Percentiles rank a stretch among this genome's conserved stretches.
Conservation (phyloP, 1,140 invertebrate species). For the Asobara japonica region DNA sequence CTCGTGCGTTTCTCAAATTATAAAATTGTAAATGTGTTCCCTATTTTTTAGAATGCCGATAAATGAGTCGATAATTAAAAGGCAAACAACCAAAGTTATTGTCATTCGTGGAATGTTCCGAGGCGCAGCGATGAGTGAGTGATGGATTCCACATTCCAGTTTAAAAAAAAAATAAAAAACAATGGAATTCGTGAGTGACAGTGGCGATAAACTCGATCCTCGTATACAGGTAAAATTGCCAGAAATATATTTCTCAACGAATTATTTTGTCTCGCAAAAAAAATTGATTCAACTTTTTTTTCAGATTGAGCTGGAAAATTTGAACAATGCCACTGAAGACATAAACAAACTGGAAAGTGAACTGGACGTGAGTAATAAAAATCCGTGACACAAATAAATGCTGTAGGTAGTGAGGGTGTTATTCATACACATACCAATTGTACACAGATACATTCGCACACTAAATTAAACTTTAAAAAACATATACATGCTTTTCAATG, state of each 20-base stretch:
- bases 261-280: too few species aligned
- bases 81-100: too few species aligned
- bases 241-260: neutral
- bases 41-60: neutral
- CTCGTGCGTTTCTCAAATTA: too few species aligned
- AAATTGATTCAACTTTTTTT: too few species aligned
- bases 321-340: constrained; percentile 94
- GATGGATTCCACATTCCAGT: neutral
- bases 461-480: too few species aligned
- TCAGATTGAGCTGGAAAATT: constrained; percentile 92
- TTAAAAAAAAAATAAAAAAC: constrained; percentile 37
- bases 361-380: constrained; percentile 80
- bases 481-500: too few species aligned
- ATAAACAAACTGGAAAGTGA: constrained; percentile 95
- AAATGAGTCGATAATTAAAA: neutral
- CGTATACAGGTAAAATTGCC: constrained; percentile 57
- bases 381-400: too few species aligned
- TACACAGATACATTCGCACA: too few species aligned
- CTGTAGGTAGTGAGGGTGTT: too few species aligned
- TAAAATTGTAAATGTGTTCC: too few species aligned
- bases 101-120: too few species aligned
- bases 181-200: constrained; percentile 63
- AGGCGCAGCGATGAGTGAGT: neutral
- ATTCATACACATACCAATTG: too few species aligned
- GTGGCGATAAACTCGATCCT: constrained; percentile 60